Conservation (phyloP, 1,140 invertebrate genomes). For the Lepidotrigona ventralis region DNA sequence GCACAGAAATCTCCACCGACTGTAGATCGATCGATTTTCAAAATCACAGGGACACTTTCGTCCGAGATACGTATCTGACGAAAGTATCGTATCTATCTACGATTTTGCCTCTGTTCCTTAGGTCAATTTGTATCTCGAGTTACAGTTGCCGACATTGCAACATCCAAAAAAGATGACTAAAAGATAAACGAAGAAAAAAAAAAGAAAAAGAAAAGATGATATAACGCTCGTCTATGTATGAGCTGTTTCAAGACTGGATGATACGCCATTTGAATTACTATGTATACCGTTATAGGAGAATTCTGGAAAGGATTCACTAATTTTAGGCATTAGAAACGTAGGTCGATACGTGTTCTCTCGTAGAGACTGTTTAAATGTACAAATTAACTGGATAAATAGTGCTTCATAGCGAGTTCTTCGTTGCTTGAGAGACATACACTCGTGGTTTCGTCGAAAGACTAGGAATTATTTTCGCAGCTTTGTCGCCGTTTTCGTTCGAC, state of each 20-base stretch:
- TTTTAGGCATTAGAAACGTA: slow-evolving; percentile 63
- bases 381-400: slow-evolving; percentile 61
- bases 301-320: slow-evolving; percentile 53
- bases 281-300: slow-evolving; percentile 52
- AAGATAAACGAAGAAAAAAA: not conserved
- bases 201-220: slow-evolving; percentile 35
- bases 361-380: slow-evolving; percentile 69
- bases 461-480: not conserved
- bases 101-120: slow-evolving; percentile 66
- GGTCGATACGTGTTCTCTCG: slow-evolving; percentile 67
- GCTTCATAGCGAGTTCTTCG: slow-evolving; percentile 30
- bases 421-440: not conserved
- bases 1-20: slow-evolving; percentile 20
- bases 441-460: not conserved
- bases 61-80: too few species aligned
- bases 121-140: slow-evolving; percentile 40
- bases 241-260: slow-evolving; percentile 61
- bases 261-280: slow-evolving; percentile 59
- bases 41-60: not conserved
- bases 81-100: slow-evolving; percentile 32
- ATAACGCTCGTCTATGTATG: slow-evolving; percentile 42
- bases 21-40: not conserved
- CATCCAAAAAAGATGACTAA: slow-evolving; percentile 5
- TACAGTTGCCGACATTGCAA: slow-evolving; percentile 30
- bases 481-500: not conserved